Evolutionary conservation across 2,797 vertebrate species (phyloP).

Genomic region (Eidolon dupreanum): DNA sequence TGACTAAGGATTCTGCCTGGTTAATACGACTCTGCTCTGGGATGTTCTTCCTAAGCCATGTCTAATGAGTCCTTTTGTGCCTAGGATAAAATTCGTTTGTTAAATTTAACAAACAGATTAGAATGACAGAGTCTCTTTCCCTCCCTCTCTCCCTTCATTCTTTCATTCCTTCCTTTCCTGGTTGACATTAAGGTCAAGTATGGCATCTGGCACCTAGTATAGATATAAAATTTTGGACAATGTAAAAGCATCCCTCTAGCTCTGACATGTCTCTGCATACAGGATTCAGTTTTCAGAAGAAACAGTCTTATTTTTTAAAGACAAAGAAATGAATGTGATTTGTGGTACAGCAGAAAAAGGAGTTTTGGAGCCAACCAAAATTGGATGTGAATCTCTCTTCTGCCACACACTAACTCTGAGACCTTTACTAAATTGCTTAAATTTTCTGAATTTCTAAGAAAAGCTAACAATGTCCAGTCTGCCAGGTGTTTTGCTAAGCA

Average conservation of each 20-base stretch:
- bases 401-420: neutral
- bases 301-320: neutral
- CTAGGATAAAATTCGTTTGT: neutral
- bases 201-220: neutral
- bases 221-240: neutral
- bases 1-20: neutral
- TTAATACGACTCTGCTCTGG: neutral
- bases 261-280: neutral
- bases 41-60: neutral
- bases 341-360: neutral
- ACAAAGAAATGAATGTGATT: slow-evolving; percentile 9
- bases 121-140: neutral
- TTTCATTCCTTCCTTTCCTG: neutral
- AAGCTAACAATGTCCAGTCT: neutral
- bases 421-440: neutral
- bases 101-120: neutral
- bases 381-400: neutral
- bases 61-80: neutral
- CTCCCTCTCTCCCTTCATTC: neutral
- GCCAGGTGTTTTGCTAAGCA: neutral
- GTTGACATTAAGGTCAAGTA: neutral
- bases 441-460: neutral
- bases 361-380: neutral
- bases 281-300: neutral
- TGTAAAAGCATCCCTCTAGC: neutral